A percentile compares a stretch with the other conserved stretches of the same genome.
Conservation (phyloP, 2,888 invertebrate genomes). For the Geophilus truncorum region DNA sequence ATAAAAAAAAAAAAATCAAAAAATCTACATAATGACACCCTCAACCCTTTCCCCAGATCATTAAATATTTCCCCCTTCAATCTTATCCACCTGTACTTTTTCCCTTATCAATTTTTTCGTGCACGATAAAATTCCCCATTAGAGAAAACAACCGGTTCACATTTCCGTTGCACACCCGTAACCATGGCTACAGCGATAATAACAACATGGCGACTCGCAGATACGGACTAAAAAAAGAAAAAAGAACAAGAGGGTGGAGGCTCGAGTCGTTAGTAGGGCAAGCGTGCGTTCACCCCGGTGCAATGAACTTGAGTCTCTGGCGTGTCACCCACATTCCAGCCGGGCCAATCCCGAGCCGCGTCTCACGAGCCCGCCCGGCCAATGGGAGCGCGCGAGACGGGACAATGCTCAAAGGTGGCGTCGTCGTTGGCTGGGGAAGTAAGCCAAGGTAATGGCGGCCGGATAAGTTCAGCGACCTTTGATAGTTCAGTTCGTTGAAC, state of each 20-base stretch:
- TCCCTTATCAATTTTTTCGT: too few relatives aligned
- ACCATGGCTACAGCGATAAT: not conserved
- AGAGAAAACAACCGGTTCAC: not conserved
- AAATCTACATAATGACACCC: too few relatives aligned
- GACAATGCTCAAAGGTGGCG: not conserved
- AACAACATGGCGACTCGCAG: not conserved
- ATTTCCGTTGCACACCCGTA: not conserved
- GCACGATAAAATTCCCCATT: not conserved
- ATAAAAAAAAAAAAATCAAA: too few relatives aligned
- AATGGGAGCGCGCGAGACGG: not conserved
- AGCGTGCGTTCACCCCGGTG: constrained; percentile 31
- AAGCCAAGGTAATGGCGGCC: constrained; percentile 38
- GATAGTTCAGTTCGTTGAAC: constrained; percentile 34
- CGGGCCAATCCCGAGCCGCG: not conserved
- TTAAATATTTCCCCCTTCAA: too few relatives aligned
- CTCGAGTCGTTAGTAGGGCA: constrained; percentile 29
- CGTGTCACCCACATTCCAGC: constrained; percentile 30
- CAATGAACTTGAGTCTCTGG: constrained; percentile 29
- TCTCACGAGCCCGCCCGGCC: not conserved
- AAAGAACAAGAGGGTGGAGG: not conserved
- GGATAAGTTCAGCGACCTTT: constrained; percentile 20
- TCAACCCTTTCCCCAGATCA: too few relatives aligned
- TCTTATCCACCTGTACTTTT: too few relatives aligned
- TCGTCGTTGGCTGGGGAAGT: constrained; percentile 31
- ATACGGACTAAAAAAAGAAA: not conserved